These are phyloP conservation scores for Acipenser ruthenus DNA, from an alignment of 2,797 vertebrate species.

Conservation along the genomic window DNA sequence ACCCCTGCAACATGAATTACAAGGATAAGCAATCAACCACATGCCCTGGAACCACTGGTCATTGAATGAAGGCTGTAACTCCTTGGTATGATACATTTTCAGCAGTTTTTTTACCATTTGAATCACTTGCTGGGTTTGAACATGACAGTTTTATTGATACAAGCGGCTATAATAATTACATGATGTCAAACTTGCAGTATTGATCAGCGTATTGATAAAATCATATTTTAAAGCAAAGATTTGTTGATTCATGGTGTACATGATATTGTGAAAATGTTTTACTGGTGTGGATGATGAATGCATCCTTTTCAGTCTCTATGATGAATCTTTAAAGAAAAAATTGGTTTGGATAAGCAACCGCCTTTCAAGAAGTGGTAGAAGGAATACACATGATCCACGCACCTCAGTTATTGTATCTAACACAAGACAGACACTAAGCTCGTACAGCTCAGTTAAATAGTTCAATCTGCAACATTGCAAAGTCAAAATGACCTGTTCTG, in stretches of 20 bases:
- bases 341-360: background rate
- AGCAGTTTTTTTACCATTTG: constrained; percentile 24
- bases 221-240: constrained; percentile 69
- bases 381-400: background rate
- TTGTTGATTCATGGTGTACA: constrained; percentile 53
- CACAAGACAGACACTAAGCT: background rate
- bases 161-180: constrained; percentile 64
- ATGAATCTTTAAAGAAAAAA: constrained; percentile 39
- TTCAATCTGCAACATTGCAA: background rate
- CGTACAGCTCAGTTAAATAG: background rate
- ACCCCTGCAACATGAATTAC: too few species aligned
- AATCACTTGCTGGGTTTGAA: constrained; percentile 22
- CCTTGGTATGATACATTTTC: background rate
- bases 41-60: too few species aligned
- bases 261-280: constrained; percentile 47
- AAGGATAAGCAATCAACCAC: too few species aligned
- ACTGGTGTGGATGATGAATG: constrained; percentile 40
- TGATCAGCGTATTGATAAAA: constrained; percentile 67
- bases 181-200: constrained; percentile 55
- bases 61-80: too few species aligned
- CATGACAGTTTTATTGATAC: constrained; percentile 65
- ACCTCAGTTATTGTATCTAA: background rate
- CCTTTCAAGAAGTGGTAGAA: background rate
- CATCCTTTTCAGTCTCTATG: constrained; percentile 41
- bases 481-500: too few species aligned